Base-by-base conservation (phyloP, 64 coral and sea anemone genomes). In the Orbicella faveolata region DNA sequence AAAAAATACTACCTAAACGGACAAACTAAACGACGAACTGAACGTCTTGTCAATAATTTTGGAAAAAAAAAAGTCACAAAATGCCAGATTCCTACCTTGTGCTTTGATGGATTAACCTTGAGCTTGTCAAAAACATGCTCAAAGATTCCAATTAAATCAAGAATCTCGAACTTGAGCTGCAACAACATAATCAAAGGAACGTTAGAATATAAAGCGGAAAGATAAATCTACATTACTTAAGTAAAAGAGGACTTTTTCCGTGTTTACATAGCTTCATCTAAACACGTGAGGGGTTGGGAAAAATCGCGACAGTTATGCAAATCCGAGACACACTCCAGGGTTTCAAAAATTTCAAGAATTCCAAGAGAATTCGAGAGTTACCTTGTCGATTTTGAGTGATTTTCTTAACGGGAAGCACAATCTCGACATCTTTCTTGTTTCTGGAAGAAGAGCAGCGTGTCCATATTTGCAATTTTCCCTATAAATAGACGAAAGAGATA, bases 381-480 rank as follows among this genome's bases (percentile, higher is more conserved):
- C 95, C 95, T 94, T 96, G 66, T 96, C 95, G 78, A 96, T 87
- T 89, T 96, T 96, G 18, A 96, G 84, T 62, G 95, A 93, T 72
- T 92, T 90, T 52, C 95, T 78, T 9, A 96, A 74, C 4, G 95
- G 95, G 75, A 96, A 96, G 55, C 63, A 67, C 0, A 96, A 64
- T 11, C 57, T 88, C 11, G 95, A 96, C 19, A 81, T 83, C 68
- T 94, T 96, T 61, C 95, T 83, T 90, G 79, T 83, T 25, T 89
- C 75, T 52, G 95, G 95, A 61, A 79, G 79, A 10, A 96, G 34
- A 0, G 95, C 95, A 72, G 59, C 77, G 51, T 88, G 77, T 1
- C 95, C 95, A 66, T 94, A 96, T 20, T 87, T 79, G 39, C 88
- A 72, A 68, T 75, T 92, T 75, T 92, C 86, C 57, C 95, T 96